phyloP scores from a whole-genome alignment of 2,888 invertebrate genomes.

The Peribatodes rhomboidaria region DNA sequence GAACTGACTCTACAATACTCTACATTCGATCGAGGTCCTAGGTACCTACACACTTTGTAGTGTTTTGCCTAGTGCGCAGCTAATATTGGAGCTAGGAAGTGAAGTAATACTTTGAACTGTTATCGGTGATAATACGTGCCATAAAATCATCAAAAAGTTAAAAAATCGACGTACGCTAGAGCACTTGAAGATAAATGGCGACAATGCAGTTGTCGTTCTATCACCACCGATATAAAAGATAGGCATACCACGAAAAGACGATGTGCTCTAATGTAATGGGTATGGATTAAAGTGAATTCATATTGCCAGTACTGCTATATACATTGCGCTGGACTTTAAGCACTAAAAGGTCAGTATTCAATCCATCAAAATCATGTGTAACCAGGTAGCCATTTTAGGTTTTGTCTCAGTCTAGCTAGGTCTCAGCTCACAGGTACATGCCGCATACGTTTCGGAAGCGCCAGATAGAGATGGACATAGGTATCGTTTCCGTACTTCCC shows the following conservation, averaged over 20 bases:
- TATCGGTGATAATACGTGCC: conserved; percentile 63
- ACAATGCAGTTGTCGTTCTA: conserved; percentile 61
- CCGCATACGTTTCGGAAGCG: background rate
- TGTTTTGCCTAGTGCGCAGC: conserved; percentile 49
- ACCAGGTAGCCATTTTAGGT: conserved; percentile 44
- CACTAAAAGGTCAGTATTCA: conserved; percentile 33
- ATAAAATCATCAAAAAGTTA: conserved; percentile 50
- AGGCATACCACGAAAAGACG: conserved; percentile 58
- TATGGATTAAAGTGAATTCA: conserved; percentile 37
- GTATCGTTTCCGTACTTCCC: background rate
- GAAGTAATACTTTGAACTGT: conserved; percentile 51
- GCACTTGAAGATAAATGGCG: conserved; percentile 45
- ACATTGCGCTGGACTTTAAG: conserved; percentile 4
- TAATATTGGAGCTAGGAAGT: conserved; percentile 56
- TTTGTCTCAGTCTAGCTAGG: conserved; percentile 15
- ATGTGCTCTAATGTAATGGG: conserved; percentile 60
- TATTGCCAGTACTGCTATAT: conserved; percentile 10
- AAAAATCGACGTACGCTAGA: conserved; percentile 45
- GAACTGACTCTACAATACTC: conserved; percentile 33
- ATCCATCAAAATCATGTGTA: conserved; percentile 22
- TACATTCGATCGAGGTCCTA: conserved; percentile 34
- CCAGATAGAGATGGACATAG: conserved; percentile 4
- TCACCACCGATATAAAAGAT: conserved; percentile 65
- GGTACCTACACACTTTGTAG: conserved; percentile 4
- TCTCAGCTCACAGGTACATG: background rate